These are phyloP conservation scores for Oryctolagus cuniculus DNA, from an alignment of 2,113 vertebrate genomes.

Conservation along the genomic window mOryCun1.1 NC_091442.1:63933501-63934000, in stretches of 20 bases:
- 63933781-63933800: too few relatives aligned
- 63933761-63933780: not conserved
- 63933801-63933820: too few relatives aligned
- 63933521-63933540: not conserved
- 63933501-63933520: not conserved
- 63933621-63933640: not conserved
- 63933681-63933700: not conserved
- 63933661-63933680: not conserved
- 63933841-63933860: too few relatives aligned
- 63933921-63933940: too few relatives aligned
- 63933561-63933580: not conserved
- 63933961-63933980: too few relatives aligned
- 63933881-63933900: too few relatives aligned
- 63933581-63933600: not conserved
- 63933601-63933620: not conserved
- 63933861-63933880: too few relatives aligned
- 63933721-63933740: not conserved
- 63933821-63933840: too few relatives aligned
- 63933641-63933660: not conserved
- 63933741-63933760: not conserved
- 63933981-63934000: too few relatives aligned
- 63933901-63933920: too few relatives aligned
- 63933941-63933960: too few relatives aligned
- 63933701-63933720: not conserved
- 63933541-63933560: not conserved